phyloP scores from a whole-genome alignment of 2,888 invertebrate genomes.

The Pinctada fucata region DNA sequence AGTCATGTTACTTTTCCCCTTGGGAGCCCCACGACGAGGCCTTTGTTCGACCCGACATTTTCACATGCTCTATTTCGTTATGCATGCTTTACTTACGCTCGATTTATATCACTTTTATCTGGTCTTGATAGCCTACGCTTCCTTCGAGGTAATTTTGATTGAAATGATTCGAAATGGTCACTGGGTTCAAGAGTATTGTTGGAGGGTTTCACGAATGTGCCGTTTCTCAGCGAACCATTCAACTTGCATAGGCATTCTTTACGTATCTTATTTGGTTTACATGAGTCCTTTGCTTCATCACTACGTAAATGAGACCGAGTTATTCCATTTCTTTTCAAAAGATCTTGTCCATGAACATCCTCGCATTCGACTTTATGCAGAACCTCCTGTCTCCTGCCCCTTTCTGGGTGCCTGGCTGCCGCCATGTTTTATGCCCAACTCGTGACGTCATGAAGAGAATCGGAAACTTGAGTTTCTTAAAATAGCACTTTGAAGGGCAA shows the following conservation, averaged over 20 bases:
- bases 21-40: slow-evolving; percentile 28
- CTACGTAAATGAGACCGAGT: slow-evolving; percentile 62
- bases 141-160: slow-evolving; percentile 55
- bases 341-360: slow-evolving; percentile 57
- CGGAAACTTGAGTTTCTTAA: slow-evolving; percentile 58
- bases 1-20: no score
- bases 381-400: slow-evolving; percentile 65
- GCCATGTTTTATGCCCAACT: slow-evolving; percentile 72
- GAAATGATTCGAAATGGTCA: slow-evolving; percentile 57
- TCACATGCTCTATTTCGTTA: no score
- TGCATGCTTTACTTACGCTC: slow-evolving; percentile 51
- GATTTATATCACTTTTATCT: slow-evolving; percentile 54
- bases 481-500: no score
- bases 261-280: slow-evolving; percentile 55
- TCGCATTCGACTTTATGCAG: slow-evolving; percentile 61
- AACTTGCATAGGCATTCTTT: slow-evolving; percentile 55
- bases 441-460: slow-evolving; percentile 64
- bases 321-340: slow-evolving; percentile 71
- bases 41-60: slow-evolving; percentile 43
- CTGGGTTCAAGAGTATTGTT: slow-evolving; percentile 69
- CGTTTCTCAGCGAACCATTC: slow-evolving; percentile 60
- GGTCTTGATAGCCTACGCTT: slow-evolving; percentile 61
- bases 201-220: slow-evolving; percentile 68
- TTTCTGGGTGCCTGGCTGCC: slow-evolving; percentile 71
- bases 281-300: slow-evolving; percentile 59